Base-by-base conservation (phyloP, 2,113 vertebrate genomes). In the Antechinus stuartii region DNA sequence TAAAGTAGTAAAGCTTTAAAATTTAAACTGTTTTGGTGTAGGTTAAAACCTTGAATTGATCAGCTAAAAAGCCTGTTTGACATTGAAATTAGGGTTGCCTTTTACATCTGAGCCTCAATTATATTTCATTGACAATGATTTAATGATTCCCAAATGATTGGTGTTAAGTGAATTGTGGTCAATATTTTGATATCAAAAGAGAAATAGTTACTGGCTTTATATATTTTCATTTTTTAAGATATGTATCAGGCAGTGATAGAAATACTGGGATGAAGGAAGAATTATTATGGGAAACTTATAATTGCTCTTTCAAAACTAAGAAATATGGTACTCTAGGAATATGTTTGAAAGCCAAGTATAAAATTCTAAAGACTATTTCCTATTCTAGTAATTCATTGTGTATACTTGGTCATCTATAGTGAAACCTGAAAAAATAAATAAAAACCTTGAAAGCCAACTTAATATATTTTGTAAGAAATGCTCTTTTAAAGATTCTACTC, bases 1-100 rank as follows among this genome's bases (percentile, higher is more conserved):
- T 0, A 0, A 0, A 47, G 9, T 3, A 2, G 42, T 0, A 0
- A 0, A 11, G 2, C 42, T 47, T 8, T 47, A 52, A 19, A 3
- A 2, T 0, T 0, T 22, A 25, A 16, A 27, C 0, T 0, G 22
- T 3, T 2, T 6, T 9, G n/a, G 84, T 10, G 0, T 2, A 10
- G 26, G 7, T 19, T 55, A 2, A 0, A 22, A 8, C 2, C 35
- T 14, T 24, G 42, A 14, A 0, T 57, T 16, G 42, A 4, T 1
- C 2, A 4, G 22, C n/a, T 76, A 91, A 22, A 93, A 92, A 96
- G 46, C 30, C 47, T 94, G 9, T 92, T 76, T 76, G 89, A 3
- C 9, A 2, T 3, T 56, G 57, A 95, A 96, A 56, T 10, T 24
- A 61, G 26, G 55, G 10, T 56, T 30, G 10, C 22, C 16, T 68